Percentiles rank a stretch among this genome's conserved stretches.
phyloP scores from a whole-genome alignment of 2,888 invertebrate genomes.

The Aquatica leii region DNA sequence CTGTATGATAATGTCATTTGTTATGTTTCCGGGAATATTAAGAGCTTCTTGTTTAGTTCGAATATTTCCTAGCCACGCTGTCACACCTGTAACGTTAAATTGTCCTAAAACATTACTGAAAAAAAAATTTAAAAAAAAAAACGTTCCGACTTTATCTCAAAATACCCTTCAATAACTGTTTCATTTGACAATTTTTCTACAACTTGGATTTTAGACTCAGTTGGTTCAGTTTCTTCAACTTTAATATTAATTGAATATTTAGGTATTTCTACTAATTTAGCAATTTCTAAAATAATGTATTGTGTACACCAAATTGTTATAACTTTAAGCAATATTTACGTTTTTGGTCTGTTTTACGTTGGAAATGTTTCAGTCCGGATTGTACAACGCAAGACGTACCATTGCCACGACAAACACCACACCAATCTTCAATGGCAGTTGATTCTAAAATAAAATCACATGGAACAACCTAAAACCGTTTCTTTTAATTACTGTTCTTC shows the following conservation, averaged over 20 bases:
- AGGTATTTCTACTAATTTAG: slow-evolving; percentile 60
- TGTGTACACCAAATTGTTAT: neutral
- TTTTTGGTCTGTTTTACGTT: no score
- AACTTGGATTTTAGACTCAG: slow-evolving; percentile 63
- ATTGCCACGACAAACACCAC: slow-evolving; percentile 72
- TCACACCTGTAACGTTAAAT: slow-evolving; percentile 53
- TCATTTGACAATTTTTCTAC: slow-evolving; percentile 55
- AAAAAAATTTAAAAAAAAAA: slow-evolving; percentile 33
- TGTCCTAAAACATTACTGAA: slow-evolving; percentile 55
- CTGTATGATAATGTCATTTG: slow-evolving; percentile 61
- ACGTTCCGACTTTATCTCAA: slow-evolving; percentile 1
- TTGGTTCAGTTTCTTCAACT: slow-evolving; percentile 63
- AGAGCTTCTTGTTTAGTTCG: slow-evolving; percentile 56
- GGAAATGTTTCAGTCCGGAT: slow-evolving; percentile 27
- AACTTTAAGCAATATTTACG: no score
- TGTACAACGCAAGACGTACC: slow-evolving; percentile 63
- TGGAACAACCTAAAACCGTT: slow-evolving; percentile 63
- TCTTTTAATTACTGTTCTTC: neutral
- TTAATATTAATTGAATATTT: slow-evolving; percentile 63
- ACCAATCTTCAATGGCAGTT: slow-evolving; percentile 65
- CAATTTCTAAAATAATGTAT: slow-evolving; percentile 18
- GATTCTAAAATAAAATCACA: slow-evolving; percentile 67
- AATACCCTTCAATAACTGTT: slow-evolving; percentile 63
- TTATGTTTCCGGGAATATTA: slow-evolving; percentile 63
- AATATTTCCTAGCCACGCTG: slow-evolving; percentile 58